These are phyloP conservation scores for Thalassophryne amazonica DNA, from an alignment of 2,797 vertebrate species.

Conservation along the genomic window DNA sequence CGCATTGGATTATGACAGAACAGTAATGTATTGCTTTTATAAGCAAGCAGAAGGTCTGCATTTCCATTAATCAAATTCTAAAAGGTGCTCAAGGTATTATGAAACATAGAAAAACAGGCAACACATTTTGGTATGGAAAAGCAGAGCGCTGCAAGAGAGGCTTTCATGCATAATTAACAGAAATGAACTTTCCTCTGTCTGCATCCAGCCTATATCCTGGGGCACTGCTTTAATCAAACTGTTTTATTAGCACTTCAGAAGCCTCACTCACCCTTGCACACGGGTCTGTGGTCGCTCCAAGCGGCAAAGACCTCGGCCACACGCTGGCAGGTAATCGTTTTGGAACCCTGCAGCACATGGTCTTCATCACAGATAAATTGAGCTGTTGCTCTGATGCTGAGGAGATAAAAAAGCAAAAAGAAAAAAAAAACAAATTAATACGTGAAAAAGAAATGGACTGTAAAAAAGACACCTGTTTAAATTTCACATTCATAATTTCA, in stretches of 20 bases:
- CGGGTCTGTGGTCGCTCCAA: slow-evolving; percentile 97
- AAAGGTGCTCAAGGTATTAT: slow-evolving; percentile 61
- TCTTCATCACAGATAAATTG: slow-evolving; percentile 96
- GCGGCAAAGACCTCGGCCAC: slow-evolving; percentile 98
- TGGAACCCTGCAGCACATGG: slow-evolving; percentile 96
- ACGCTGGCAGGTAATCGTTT: slow-evolving; percentile 95
- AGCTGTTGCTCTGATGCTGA: slow-evolving; percentile 89
- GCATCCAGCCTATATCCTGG: slow-evolving; percentile 58
- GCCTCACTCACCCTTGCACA: slow-evolving; percentile 91
- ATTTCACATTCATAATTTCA: slow-evolving; percentile 26
- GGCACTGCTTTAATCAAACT: slow-evolving; percentile 69
- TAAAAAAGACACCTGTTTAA: slow-evolving; percentile 37
- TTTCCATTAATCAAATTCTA: slow-evolving; percentile 70
- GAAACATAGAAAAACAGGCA: slow-evolving; percentile 43
- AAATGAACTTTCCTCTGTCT: slow-evolving; percentile 66
- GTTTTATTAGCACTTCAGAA: slow-evolving; percentile 61
- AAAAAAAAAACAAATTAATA: slow-evolving; percentile 52
- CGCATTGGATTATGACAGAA: slow-evolving; percentile 50
- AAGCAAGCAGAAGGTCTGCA: slow-evolving; percentile 38
- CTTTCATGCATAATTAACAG: slow-evolving; percentile 74
- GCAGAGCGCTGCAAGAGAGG: slow-evolving; percentile 39
- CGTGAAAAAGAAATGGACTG: slow-evolving; percentile 43
- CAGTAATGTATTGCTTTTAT: slow-evolving; percentile 57
- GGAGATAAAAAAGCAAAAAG: too few relatives aligned
- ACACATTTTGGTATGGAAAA: slow-evolving; percentile 40